Evolutionary conservation across 2,797 vertebrate genomes (phyloP).

Genomic region (Mormyrops boulengeri): DNA sequence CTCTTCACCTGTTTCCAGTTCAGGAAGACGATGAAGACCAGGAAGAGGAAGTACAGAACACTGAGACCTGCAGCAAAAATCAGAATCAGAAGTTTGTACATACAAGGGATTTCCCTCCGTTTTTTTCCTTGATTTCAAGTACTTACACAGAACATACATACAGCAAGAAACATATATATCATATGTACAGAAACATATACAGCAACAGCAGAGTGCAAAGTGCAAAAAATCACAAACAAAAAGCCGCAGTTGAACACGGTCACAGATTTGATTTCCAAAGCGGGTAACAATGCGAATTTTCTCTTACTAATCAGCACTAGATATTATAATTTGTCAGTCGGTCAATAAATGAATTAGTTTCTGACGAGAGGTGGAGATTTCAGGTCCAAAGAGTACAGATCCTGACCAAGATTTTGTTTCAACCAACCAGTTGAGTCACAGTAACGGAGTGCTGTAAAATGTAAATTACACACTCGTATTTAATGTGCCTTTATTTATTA

Average conservation of each 20-base stretch:
- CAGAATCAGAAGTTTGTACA: background rate
- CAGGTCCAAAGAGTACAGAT: no score
- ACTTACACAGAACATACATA: background rate
- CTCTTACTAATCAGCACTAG: background rate
- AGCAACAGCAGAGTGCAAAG: background rate
- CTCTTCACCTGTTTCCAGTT: conserved; percentile 95
- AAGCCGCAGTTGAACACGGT: background rate
- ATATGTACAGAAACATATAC: no score
- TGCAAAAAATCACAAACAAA: conserved; percentile 12
- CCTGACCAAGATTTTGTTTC: no score
- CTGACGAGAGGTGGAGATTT: no score
- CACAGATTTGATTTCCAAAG: background rate
- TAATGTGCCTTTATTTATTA: no score
- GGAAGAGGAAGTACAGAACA: conserved; percentile 96
- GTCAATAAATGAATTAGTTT: background rate
- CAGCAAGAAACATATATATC: background rate
- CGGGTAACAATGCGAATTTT: background rate
- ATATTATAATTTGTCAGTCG: background rate
- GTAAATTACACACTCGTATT: no score
- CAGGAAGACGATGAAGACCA: conserved; percentile 95
- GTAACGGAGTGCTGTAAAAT: no score
- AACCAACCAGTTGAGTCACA: no score
- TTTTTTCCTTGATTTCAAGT: background rate
- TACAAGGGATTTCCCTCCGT: background rate
- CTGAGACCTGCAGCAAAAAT: conserved; percentile 75